These are phyloP conservation scores for Folsomia candida DNA, from an alignment of 2,888 invertebrate genomes.

Conservation along the genomic window DNA sequence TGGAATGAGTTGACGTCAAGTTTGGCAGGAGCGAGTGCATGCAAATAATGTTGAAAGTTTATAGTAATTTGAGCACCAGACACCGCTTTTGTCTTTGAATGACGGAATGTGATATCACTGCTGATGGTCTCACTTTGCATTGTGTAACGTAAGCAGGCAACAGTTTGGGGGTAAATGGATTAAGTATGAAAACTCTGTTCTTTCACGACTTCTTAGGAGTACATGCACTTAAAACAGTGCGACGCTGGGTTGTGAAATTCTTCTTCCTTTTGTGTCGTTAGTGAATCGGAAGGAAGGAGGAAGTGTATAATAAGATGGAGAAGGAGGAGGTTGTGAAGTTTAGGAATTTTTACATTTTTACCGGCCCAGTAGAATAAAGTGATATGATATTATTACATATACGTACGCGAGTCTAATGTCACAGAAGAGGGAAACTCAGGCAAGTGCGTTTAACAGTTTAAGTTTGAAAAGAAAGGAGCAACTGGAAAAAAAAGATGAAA, in stretches of 20 bases:
- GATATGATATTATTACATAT: background rate
- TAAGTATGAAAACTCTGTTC: background rate
- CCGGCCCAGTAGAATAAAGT: background rate
- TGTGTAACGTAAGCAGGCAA: background rate
- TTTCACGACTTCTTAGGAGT: background rate
- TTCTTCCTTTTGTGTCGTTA: background rate
- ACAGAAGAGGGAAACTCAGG: no score
- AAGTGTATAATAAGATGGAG: background rate
- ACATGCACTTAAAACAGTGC: background rate
- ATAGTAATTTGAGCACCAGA: background rate
- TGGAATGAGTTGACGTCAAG: background rate
- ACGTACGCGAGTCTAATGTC: no score
- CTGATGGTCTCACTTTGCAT: background rate
- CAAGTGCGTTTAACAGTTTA: background rate
- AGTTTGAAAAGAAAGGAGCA: background rate
- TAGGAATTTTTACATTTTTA: background rate
- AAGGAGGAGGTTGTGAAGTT: background rate
- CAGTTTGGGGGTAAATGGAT: conserved; percentile 1
- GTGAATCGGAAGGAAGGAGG: background rate
- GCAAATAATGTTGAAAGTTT: conserved; percentile 4
- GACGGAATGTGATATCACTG: background rate
- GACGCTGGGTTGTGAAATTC: no score
- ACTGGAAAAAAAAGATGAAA: background rate
- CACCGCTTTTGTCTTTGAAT: background rate
- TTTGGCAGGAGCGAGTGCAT: background rate